Evolutionary conservation across 2,113 vertebrate genomes (phyloP).

Genomic region (Microtus ochrogaster): DNA sequence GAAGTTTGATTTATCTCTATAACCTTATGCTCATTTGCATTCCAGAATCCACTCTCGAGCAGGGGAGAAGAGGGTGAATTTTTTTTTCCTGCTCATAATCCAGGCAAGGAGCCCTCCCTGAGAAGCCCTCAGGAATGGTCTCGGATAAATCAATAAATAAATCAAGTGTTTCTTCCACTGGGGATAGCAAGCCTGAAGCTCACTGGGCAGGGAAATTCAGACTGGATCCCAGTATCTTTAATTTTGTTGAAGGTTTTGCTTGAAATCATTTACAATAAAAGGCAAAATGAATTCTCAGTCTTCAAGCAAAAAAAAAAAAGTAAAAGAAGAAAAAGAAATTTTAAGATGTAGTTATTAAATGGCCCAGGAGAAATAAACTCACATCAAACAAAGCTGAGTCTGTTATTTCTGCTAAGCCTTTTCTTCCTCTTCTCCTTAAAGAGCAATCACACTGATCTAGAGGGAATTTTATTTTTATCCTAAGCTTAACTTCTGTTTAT

Average conservation of each 20-base stretch:
- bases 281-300: background rate
- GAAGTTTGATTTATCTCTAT: background rate
- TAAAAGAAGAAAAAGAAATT: background rate
- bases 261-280: slow-evolving; percentile 16
- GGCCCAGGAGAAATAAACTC: slow-evolving; percentile 41
- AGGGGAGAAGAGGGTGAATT: background rate
- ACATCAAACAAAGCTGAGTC: background rate
- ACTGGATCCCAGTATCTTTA: background rate
- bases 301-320: background rate
- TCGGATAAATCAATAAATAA: background rate
- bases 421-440: slow-evolving; percentile 51
- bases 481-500: slow-evolving; percentile 40
- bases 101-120: background rate
- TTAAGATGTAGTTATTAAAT: slow-evolving; percentile 41
- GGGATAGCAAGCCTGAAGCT: background rate
- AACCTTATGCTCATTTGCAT: background rate
- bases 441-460: background rate
- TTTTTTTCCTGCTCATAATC: background rate
- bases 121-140: background rate
- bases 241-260: background rate
- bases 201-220: background rate
- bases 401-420: background rate
- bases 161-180: background rate
- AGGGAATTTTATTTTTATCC: slow-evolving; percentile 44
- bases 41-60: background rate